Conservation (phyloP, 2,888 invertebrate genomes). For the Torymus texanus region DNA sequence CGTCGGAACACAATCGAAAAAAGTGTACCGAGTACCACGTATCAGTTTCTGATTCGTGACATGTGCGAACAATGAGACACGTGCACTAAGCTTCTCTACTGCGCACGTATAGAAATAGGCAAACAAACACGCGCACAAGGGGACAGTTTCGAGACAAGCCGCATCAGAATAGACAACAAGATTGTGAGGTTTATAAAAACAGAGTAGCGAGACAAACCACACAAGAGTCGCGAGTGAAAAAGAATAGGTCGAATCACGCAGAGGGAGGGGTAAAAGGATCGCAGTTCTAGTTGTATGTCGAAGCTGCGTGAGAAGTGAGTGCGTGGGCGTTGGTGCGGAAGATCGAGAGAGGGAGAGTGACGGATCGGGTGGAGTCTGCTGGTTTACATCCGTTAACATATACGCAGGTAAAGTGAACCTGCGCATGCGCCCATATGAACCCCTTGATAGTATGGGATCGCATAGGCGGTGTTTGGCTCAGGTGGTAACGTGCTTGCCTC, state of each 20-base stretch:
- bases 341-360: conserved; percentile 51
- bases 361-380: conserved; percentile 56
- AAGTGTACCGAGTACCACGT: no score
- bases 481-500: no score
- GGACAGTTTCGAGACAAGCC: no score
- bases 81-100: not conserved
- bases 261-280: conserved; percentile 31
- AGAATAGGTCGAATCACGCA: not conserved
- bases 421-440: conserved; percentile 67
- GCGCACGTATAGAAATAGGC: no score
- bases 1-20: no score
- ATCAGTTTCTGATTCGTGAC: conserved; percentile 65
- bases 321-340: conserved; percentile 37
- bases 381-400: conserved; percentile 22
- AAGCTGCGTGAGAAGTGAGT: not conserved
- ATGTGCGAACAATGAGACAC: conserved; percentile 69
- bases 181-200: conserved; percentile 3
- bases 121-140: no score
- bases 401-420: conserved; percentile 60
- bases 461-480: no score
- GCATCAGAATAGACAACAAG: no score
- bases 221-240: conserved; percentile 28
- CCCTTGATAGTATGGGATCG: no score
- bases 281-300: conserved; percentile 1
- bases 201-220: conserved; percentile 11